phyloP scores from a whole-genome alignment of 2,888 invertebrate genomes.

The Neoitamus cyanurus region DNA sequence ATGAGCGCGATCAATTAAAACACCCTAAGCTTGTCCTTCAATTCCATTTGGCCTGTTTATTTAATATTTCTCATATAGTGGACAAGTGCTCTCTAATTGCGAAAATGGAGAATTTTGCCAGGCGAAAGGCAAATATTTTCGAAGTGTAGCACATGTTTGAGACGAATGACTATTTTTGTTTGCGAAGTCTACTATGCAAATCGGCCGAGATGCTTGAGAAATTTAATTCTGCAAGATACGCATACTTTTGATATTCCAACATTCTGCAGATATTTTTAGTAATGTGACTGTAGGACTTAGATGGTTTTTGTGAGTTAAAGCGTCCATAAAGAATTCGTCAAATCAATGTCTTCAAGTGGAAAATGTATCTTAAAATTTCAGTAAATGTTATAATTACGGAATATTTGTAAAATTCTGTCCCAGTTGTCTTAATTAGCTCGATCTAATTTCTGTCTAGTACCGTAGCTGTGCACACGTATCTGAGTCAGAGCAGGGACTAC shows the following conservation, averaged over 20 bases:
- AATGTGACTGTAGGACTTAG: neutral
- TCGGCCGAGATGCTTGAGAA: neutral
- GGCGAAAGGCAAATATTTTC: neutral
- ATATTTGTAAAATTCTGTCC: neutral
- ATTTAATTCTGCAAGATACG: neutral
- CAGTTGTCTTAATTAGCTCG: neutral
- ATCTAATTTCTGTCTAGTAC: neutral
- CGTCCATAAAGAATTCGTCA: neutral
- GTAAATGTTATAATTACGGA: neutral
- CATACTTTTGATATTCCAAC: neutral
- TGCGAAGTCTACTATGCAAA: neutral
- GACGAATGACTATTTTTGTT: neutral
- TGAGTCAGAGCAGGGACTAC: neutral
- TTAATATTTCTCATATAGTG: neutral
- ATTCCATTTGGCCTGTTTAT: neutral
- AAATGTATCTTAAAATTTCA: neutral
- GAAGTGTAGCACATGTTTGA: neutral
- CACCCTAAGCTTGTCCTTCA: neutral
- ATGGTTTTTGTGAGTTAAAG: neutral
- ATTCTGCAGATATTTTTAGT: neutral
- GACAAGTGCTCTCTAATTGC: neutral
- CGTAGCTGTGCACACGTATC: neutral
- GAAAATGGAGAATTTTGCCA: neutral
- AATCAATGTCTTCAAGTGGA: neutral
- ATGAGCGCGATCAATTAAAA: neutral